Evolutionary conservation across 1,140 invertebrate species (phyloP), one percentile per base, ranked within the genome.

Genomic region (Hirudo medicinalis): DNA sequence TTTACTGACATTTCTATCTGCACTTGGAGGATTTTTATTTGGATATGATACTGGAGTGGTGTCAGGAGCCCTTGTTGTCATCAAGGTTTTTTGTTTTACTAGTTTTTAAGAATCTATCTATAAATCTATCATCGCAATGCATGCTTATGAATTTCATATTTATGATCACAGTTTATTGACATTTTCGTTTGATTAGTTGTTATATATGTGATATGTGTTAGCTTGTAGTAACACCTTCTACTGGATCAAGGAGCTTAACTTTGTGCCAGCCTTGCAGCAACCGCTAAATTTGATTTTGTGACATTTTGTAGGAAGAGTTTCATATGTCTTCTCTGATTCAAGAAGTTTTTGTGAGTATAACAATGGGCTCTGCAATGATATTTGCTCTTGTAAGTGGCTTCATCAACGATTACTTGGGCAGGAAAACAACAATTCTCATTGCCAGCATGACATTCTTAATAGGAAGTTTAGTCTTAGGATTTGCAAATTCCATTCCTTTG

Each of bases 31-130:
- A 11, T 87, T 88, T 76, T 80, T 88, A 6, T 87, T 88, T 76
- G 87, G 87, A 29, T 88, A 88, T 78, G 87, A 88, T 75, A 88
- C 87, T 0, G 86, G 87, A 5, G 86, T 88, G 27, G 84, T 88
- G 17, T 87, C 86, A 1, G 85, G 86, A 5, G 86, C 87, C n/a
- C 86, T 88, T 84, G 79, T 88, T 27, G 80, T 87, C 43, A 49
- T 49, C 4, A 49, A 49, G 43, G 43, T 49, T 49, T 49, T 49
- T 49, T 49, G 4, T 49, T 49, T 49, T 49, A 17, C 11, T 11
- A 49, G 15, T 73, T 36, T 78, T 63, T 80, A 77, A 55, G 76
- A 79, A 25, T 71, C 25, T 15, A 60, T 6, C 57, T 27, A 13
- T 27, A 27, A 27, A 63, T 27, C 15, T 27, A 15, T 63, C 25